phyloP scores from a whole-genome alignment of 2,888 invertebrate genomes.

The Caenorhabditis sp. region DNA sequence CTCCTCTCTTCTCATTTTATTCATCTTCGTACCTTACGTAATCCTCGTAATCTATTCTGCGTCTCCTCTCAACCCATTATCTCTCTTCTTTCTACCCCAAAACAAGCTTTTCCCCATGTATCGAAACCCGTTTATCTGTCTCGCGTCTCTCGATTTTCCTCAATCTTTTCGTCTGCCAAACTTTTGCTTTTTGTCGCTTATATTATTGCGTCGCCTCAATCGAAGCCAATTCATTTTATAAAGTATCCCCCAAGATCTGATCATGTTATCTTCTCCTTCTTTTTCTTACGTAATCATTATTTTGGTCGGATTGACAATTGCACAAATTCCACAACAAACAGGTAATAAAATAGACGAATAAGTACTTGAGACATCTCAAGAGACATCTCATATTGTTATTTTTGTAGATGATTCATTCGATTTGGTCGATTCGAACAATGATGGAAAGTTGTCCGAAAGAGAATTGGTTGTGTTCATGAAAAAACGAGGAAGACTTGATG shows the following conservation, averaged over 20 bases:
- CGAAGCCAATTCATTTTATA: neutral
- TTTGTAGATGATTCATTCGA: slow-evolving; percentile 28
- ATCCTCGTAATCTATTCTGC: too few relatives aligned
- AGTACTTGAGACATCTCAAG: neutral
- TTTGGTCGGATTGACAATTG: neutral
- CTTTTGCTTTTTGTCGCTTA: neutral
- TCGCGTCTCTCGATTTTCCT: neutral
- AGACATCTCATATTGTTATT: neutral
- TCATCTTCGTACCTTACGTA: too few relatives aligned
- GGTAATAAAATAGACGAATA: too few relatives aligned
- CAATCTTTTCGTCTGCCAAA: neutral
- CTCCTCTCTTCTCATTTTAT: too few relatives aligned
- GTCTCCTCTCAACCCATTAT: too few relatives aligned
- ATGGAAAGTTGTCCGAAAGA: slow-evolving; percentile 24
- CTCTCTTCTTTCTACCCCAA: neutral
- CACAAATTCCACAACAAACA: neutral
- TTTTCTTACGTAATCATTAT: neutral
- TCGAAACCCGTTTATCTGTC: neutral
- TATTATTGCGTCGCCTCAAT: neutral
- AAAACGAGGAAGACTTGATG: slow-evolving; percentile 32
- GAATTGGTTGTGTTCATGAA: slow-evolving; percentile 26
- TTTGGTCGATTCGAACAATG: slow-evolving; percentile 37
- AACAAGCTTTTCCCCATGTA: neutral
- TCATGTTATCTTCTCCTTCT: neutral
- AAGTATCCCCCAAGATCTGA: neutral